phyloP scores from a whole-genome alignment of 2,888 invertebrate species.

The Drosophila paramelanica region DNA sequence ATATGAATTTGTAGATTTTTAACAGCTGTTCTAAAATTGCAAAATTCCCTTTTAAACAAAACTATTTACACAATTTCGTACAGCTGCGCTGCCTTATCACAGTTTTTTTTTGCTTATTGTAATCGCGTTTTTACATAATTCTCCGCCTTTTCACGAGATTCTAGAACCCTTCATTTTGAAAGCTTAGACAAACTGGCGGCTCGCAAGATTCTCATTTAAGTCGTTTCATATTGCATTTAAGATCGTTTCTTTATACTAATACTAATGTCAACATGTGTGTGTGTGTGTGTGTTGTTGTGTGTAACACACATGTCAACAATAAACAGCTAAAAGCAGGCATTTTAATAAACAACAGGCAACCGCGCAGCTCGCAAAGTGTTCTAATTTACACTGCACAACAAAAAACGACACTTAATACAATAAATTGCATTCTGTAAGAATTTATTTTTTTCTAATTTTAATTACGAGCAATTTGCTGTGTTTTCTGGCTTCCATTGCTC shows the following conservation, averaged over 20 bases:
- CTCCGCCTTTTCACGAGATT: conserved; percentile 8
- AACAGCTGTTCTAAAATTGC: not conserved
- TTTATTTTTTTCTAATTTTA: not conserved
- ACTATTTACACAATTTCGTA: conserved; percentile 1
- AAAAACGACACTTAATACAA: no score
- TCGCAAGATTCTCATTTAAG: conserved; percentile 19
- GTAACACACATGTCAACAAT: conserved; percentile 23
- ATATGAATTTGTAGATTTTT: no score
- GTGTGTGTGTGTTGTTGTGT: conserved; percentile 1
- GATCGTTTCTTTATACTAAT: not conserved
- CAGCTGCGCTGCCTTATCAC: conserved; percentile 16
- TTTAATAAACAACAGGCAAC: conserved; percentile 35
- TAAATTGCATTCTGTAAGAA: no score
- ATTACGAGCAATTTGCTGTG: not conserved
- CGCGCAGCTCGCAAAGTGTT: not conserved
- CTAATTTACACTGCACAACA: conserved; percentile 8
- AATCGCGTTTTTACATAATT: not conserved
- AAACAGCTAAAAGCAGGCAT: conserved; percentile 25
- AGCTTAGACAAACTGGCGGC: conserved; percentile 25
- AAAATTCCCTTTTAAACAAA: not conserved
- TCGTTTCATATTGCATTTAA: conserved; percentile 27
- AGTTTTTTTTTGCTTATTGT: not conserved
- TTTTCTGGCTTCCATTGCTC: not conserved
- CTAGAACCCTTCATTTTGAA: not conserved
- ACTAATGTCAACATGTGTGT: not conserved